Conservation (phyloP, 2,113 vertebrate genomes). For the Apus apus region DNA sequence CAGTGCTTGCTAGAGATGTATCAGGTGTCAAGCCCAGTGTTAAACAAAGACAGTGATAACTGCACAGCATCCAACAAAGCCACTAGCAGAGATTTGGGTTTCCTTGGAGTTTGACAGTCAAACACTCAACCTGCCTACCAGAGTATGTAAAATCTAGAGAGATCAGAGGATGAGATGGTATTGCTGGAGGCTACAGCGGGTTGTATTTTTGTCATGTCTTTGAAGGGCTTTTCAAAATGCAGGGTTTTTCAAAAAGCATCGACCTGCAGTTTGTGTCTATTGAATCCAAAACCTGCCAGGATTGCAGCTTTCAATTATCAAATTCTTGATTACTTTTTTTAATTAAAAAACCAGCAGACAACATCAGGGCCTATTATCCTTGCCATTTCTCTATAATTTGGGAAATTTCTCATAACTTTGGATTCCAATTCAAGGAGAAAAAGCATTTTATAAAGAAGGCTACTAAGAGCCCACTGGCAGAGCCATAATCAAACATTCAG, state of each 20-base stretch:
- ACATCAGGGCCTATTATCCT: background rate
- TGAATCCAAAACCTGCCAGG: background rate
- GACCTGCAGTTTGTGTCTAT: background rate
- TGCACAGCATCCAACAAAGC: background rate
- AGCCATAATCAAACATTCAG: background rate
- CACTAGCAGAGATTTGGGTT: background rate
- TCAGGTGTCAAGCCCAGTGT: background rate
- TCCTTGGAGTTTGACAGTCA: constrained; percentile 4
- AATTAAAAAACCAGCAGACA: background rate
- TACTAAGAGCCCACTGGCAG: background rate
- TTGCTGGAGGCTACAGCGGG: constrained; percentile 27
- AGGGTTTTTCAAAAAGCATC: background rate
- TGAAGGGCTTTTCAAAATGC: constrained; percentile 17
- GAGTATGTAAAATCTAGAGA: constrained; percentile 25
- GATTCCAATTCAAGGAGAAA: background rate
- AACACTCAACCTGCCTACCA: background rate
- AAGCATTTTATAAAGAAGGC: background rate
- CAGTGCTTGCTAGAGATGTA: background rate
- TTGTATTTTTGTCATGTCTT: constrained; percentile 2
- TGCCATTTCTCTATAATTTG: background rate
- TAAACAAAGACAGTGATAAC: background rate
- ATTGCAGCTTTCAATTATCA: background rate
- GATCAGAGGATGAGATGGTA: constrained; percentile 32
- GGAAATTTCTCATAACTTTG: background rate
- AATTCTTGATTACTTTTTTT: background rate